Evolutionary conservation across 2,113 vertebrate genomes (phyloP), one percentile per base, ranked within the genome.

Genomic region (Blennius ocellaris): DNA sequence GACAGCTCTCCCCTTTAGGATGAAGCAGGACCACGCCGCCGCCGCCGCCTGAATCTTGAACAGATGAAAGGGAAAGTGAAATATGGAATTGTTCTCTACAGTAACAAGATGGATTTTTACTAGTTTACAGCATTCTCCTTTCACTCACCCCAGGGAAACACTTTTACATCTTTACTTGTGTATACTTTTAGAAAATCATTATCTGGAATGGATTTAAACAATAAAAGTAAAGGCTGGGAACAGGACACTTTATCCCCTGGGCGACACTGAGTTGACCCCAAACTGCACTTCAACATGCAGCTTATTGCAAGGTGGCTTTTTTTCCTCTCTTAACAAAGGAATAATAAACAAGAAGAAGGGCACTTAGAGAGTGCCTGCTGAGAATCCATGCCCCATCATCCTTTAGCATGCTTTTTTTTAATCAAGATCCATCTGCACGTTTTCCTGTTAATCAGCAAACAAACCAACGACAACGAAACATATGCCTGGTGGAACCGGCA

Each of bases 1-100:
- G 41, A 65, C 43, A 58, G 41, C 61, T 30, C 8, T 53, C 50
- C 17, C 58, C 60, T 78, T 73, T 14, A 77, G 73, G 63, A 69
- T 52, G 63, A 37, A 74, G 40, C 53, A 5, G 5, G n/a, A 14
- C 10, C 17, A 50, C 5, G 5, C 17, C 55, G 14, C 52, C 65
- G 14, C 52, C 65, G 37, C 61, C 16, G 56, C 39, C 50, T 39
- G 21, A 43, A 40, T 60, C 52, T 38, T 61, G 17, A 50, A 66
- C 30, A 51, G 44, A 16, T 12, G 47, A 49, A 41, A 8, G 16
- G 7, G 40, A n/a, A 4, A 63, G 12, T 49, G n/a, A 61, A 61
- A 70, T 7, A 37, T 49, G 36, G 30, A 37, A 41, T 9, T 64
- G 16, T 49, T 70, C 11, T 52, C 63, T 60, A 48, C 73, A 39